Percentiles rank a stretch among this genome's conserved stretches.
phyloP scores from a whole-genome alignment of 2,797 vertebrate species.

The Balearica regulorum region DNA sequence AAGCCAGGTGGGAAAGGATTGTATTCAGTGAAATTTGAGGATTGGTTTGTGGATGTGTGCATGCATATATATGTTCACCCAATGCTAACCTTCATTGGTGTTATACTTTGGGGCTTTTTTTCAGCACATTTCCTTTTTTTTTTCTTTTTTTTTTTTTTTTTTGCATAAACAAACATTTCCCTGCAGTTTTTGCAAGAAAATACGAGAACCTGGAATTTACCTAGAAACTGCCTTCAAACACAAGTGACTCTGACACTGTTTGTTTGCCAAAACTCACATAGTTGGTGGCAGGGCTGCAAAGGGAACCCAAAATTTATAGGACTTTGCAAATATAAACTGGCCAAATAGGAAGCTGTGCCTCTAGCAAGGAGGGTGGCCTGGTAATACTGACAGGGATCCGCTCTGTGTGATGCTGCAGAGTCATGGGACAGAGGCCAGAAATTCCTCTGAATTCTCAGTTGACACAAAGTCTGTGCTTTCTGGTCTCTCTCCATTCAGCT shows the following conservation, averaged over 20 bases:
- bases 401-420: conserved; percentile 50
- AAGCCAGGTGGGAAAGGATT: neutral
- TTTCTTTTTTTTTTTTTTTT: neutral
- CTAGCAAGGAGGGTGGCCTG: conserved; percentile 58
- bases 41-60: neutral
- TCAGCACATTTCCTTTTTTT: neutral
- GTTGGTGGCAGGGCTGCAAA: conserved; percentile 23
- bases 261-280: conserved; percentile 63
- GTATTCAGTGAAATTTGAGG: neutral
- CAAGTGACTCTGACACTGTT: conserved; percentile 47
- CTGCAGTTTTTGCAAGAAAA: conserved; percentile 34
- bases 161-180: neutral
- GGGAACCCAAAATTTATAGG: conserved; percentile 46
- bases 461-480: conserved; percentile 47
- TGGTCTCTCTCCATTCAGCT: conserved; percentile 49
- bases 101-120: neutral
- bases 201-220: neutral
- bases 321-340: conserved; percentile 37
- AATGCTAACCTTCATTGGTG: neutral
- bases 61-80: neutral
- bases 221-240: conserved; percentile 19
- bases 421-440: conserved; percentile 41
- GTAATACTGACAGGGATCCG: conserved; percentile 36
- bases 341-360: conserved; percentile 52
- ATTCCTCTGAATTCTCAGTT: conserved; percentile 57